phyloP scores from a whole-genome alignment of 2,113 vertebrate genomes.

The Chrysochloris asiatica region DNA sequence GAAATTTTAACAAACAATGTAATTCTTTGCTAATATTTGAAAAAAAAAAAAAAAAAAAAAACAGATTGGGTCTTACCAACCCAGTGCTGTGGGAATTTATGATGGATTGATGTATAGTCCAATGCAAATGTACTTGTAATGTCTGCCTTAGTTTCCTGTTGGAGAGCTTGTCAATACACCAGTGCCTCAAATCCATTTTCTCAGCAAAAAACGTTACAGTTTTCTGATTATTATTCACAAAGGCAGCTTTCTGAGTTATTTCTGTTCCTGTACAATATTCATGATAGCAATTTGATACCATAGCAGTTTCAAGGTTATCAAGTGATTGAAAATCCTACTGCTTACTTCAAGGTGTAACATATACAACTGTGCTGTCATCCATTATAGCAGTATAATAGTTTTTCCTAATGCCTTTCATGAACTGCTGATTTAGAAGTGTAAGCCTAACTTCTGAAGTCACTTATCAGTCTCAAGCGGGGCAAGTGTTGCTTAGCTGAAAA shows the following conservation, averaged over 20 bases:
- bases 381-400: conserved; percentile 87
- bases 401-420: conserved; percentile 88
- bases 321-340: conserved; percentile 89
- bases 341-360: conserved; percentile 90
- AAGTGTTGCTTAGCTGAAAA: conserved; percentile 55
- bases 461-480: conserved; percentile 79
- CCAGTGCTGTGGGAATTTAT: conserved; percentile 54
- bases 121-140: conserved; percentile 79
- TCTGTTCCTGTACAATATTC: conserved; percentile 88
- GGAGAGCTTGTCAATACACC: conserved; percentile 74
- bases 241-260: conserved; percentile 87
- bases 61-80: conserved; percentile 68
- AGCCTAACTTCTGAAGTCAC: conserved; percentile 82
- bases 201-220: conserved; percentile 78
- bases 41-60: too few relatives aligned
- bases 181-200: conserved; percentile 77
- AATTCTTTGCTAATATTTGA: conserved; percentile 52
- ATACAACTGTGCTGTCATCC: conserved; percentile 85
- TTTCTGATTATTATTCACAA: conserved; percentile 88
- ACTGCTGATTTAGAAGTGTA: conserved; percentile 87
- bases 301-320: conserved; percentile 91
- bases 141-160: conserved; percentile 72
- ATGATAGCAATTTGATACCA: conserved; percentile 90
- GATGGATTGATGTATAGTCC: conserved; percentile 74
- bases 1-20: conserved; percentile 17